Evolutionary conservation across 1,140 invertebrate species (phyloP).

Genomic region (Bradynema listronoti): DNA sequence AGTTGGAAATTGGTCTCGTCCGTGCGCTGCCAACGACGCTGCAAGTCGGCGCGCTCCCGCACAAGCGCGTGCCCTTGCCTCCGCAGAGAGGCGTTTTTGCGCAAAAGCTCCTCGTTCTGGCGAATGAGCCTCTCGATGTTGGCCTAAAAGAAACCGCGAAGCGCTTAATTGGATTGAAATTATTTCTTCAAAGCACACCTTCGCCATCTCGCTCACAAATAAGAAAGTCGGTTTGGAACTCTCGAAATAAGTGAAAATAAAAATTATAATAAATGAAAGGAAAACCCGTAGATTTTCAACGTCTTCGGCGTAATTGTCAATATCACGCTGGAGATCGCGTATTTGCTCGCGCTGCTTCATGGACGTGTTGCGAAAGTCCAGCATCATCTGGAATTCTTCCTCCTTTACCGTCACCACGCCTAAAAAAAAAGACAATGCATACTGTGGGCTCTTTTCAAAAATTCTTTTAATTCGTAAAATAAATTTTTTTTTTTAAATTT

Average conservation of each 20-base stretch:
- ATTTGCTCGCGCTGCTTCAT: conserved; percentile 39
- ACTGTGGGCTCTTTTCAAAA: neutral
- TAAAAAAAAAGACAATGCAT: neutral
- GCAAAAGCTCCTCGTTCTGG: conserved; percentile 43
- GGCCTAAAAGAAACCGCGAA: too few species aligned
- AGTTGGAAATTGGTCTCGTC: conserved; percentile 48
- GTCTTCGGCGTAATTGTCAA: conserved; percentile 16
- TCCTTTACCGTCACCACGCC: conserved; percentile 16
- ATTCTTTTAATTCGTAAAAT: neutral
- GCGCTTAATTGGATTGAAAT: too few species aligned
- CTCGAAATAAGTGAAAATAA: too few species aligned
- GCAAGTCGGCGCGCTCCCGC: conserved; percentile 31
- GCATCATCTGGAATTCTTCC: conserved; percentile 40
- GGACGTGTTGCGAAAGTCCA: conserved; percentile 32
- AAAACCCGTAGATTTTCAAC: conserved; percentile 31
- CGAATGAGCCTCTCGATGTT: conserved; percentile 44
- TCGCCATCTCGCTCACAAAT: too few species aligned
- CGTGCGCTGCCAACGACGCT: conserved; percentile 23
- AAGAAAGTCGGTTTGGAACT: too few species aligned
- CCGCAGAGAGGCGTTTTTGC: conserved; percentile 42
- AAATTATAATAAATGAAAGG: too few species aligned
- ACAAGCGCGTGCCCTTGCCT: conserved; percentile 31
- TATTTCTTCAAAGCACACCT: too few species aligned
- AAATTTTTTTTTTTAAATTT: conserved; percentile 1
- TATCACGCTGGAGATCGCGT: conserved; percentile 26